Percentiles rank a stretch among this genome's conserved stretches.
Evolutionary conservation across 2,888 invertebrate genomes (phyloP).

Genomic region (Drosophila prolongata): DNA sequence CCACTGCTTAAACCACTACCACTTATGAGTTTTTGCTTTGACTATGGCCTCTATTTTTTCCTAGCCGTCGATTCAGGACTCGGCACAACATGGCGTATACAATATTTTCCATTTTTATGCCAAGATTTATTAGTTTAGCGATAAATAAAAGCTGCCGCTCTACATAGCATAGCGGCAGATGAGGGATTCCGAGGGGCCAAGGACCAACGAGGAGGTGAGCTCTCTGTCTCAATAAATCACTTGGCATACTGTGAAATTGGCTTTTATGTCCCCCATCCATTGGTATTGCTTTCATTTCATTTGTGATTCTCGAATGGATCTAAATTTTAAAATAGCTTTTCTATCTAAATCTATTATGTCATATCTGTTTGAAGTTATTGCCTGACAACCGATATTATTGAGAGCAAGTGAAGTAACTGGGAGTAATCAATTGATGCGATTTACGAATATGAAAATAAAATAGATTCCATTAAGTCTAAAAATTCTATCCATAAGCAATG

Average conservation of each 20-base stretch:
- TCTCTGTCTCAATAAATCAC: slow-evolving; percentile 47
- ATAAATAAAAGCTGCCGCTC: slow-evolving; percentile 59
- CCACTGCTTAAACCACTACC: slow-evolving; percentile 34
- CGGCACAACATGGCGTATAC: slow-evolving; percentile 51
- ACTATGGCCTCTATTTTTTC: slow-evolving; percentile 22
- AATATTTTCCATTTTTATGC: slow-evolving; percentile 65
- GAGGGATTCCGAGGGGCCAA: not conserved
- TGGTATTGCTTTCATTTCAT: slow-evolving; percentile 38
- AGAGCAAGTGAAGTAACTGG: slow-evolving; percentile 14
- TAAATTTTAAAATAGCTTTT: slow-evolving; percentile 39
- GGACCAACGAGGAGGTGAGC: slow-evolving; percentile 16
- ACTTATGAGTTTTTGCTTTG: slow-evolving; percentile 38
- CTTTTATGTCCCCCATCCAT: slow-evolving; percentile 49
- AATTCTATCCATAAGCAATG: not conserved
- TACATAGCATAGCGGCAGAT: slow-evolving; percentile 20
- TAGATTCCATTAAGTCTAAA: not conserved
- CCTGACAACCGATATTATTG: slow-evolving; percentile 34
- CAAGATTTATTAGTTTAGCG: slow-evolving; percentile 64
- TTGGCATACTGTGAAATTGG: slow-evolving; percentile 50
- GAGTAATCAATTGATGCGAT: slow-evolving; percentile 5
- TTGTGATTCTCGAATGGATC: slow-evolving; percentile 42
- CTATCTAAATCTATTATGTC: slow-evolving; percentile 39
- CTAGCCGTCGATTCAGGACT: slow-evolving; percentile 30
- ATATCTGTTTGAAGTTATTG: slow-evolving; percentile 39
- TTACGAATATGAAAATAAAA: not conserved